Evolutionary conservation across 2,113 vertebrate genomes (phyloP), one percentile per base, ranked within the genome.

Genomic region (Phoxinus phoxinus): DNA sequence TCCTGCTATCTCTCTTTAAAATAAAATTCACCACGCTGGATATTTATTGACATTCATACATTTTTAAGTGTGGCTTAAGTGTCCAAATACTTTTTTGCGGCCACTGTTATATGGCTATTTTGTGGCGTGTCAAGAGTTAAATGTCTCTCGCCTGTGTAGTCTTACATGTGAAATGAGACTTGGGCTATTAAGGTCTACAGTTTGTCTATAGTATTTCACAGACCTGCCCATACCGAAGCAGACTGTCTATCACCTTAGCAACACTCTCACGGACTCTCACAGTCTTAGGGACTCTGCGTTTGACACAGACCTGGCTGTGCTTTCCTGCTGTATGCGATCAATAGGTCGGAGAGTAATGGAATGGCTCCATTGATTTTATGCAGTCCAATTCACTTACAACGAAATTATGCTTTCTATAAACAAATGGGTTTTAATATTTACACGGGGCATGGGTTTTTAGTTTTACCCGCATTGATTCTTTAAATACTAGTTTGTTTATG

Each of bases 301-400:
- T 76, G 71, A 82, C 85, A 63, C 74, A 63, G 63, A 41, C 48
- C 53, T 17, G 67, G 6, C 78, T 51, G 35, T 73, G 46, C 51
- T 58, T 81, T 8, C 63, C 81, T 73, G n/a, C 72, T 61, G 37
- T 59, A 73, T 6, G 13, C 21, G 48, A 85, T 87, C 88, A 35
- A 85, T 89, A 78, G 12, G 48, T 13, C 25, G 83, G 83, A 78
- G 37, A 41, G 85, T 82, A 86, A 86, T 86, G 81, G 71, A 89
- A 85, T 85, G 77, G 67, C 17, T 73, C 41, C 41, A 89, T 89
- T 82, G 88, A 89, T 89, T 89, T 86, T 73, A 78, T 78, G 41
- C 82, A 85, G 48, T 27, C 11, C 78, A 78, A 73, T 89, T 89
- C 72, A 85, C 56, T 87, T 87, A 83, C 78, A 82, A 41, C 30